Conservation (phyloP, 2,797 vertebrate species). For the Clamator glandarius region DNA sequence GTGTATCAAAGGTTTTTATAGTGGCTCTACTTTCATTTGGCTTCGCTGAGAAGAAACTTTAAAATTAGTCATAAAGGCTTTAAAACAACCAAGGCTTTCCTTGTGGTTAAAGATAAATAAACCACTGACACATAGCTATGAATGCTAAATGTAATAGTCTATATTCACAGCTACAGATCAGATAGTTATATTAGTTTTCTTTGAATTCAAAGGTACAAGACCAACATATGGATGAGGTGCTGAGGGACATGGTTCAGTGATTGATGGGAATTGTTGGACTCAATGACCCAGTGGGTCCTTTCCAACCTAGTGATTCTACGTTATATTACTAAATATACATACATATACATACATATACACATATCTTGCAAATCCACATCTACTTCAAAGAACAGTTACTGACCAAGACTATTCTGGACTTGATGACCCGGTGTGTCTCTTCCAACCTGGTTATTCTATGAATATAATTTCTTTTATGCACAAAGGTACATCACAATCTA, state of each 20-base stretch:
- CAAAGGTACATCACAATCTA: not conserved
- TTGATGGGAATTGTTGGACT: too few relatives aligned
- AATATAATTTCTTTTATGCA: not conserved
- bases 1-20: accelerated
- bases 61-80: not conserved
- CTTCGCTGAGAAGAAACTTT: not conserved
- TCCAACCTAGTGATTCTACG: too few relatives aligned
- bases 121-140: not conserved
- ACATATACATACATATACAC: not conserved
- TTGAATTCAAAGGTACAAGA: not conserved
- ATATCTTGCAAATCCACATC: not conserved
- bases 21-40: not conserved
- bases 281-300: too few relatives aligned
- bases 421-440: too few relatives aligned
- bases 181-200: not conserved
- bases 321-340: not conserved
- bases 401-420: not conserved
- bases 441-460: too few relatives aligned
- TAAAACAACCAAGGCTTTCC: not conserved
- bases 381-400: not conserved
- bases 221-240: too few relatives aligned
- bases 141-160: not conserved
- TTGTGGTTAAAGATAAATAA: not conserved
- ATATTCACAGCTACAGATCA: not conserved
- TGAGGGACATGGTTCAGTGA: too few relatives aligned